These are phyloP conservation scores for Heliconius hermathena DNA, from an alignment of 1,140 invertebrate genomes.

Conservation along the genomic window DNA sequence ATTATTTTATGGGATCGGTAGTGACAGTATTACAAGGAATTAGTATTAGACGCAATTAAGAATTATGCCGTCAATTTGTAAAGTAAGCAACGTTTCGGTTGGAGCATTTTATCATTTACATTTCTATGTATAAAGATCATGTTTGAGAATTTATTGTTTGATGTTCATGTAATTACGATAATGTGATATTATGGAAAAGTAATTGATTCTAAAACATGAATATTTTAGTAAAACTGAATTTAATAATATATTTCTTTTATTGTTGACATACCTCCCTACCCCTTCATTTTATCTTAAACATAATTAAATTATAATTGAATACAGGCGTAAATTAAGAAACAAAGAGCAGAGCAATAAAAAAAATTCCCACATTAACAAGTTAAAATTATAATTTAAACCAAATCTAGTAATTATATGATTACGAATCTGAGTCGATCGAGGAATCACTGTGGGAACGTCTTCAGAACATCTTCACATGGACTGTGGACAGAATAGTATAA, in stretches of 20 bases:
- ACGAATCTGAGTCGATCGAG: slow-evolving; percentile 75
- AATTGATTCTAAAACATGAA: slow-evolving; percentile 66
- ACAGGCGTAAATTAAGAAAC: slow-evolving; percentile 1
- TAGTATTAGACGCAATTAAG: slow-evolving; percentile 55
- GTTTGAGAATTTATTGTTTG: slow-evolving; percentile 56
- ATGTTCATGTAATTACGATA: slow-evolving; percentile 40
- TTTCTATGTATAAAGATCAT: slow-evolving; percentile 58
- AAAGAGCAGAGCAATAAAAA: slow-evolving; percentile 4
- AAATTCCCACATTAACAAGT: slow-evolving; percentile 13
- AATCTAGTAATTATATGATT: slow-evolving; percentile 66
- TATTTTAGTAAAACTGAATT: slow-evolving; percentile 79
- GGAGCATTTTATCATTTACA: slow-evolving; percentile 52
- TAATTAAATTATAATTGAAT: slow-evolving; percentile 10
- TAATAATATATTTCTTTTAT: slow-evolving; percentile 56
- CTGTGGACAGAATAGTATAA: slow-evolving; percentile 8
- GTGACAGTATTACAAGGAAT: slow-evolving; percentile 71
- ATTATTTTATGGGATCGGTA: slow-evolving; percentile 65
- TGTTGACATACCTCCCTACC: slow-evolving; percentile 18
- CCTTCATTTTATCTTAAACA: background rate
- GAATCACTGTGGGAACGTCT: slow-evolving; percentile 80
- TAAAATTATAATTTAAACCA: slow-evolving; percentile 12
- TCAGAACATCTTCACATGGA: slow-evolving; percentile 78
- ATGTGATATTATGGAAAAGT: slow-evolving; percentile 57
- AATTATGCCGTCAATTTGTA: slow-evolving; percentile 60
- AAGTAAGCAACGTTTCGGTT: slow-evolving; percentile 52